A percentile compares a stretch with the other conserved stretches of the same genome.
These are phyloP conservation scores for Vesta saturnalis DNA, from an alignment of 2,888 invertebrate species.

Conservation along the genomic window DNA sequence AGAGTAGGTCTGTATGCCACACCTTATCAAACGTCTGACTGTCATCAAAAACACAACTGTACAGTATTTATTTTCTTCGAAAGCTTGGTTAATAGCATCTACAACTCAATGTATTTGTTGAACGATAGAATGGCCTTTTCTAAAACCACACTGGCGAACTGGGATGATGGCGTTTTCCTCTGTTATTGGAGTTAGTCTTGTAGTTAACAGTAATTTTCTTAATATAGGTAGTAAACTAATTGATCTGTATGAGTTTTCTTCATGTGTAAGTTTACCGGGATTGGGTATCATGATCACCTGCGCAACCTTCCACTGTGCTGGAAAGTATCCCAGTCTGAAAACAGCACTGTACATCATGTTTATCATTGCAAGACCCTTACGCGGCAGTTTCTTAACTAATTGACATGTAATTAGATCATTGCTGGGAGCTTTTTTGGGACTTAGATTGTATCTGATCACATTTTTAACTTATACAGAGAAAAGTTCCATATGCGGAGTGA, in stretches of 20 bases:
- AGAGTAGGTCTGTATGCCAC: no score
- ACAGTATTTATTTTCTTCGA: no score
- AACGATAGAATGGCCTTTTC: neutral
- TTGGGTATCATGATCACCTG: neutral
- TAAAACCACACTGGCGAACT: neutral
- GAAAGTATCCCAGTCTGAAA: no score
- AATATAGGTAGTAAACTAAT: neutral
- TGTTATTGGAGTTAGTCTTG: neutral
- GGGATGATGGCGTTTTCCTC: neutral
- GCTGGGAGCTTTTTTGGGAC: neutral
- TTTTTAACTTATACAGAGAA: slow-evolving; percentile 3
- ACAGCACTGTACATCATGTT: no score
- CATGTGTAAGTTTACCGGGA: neutral
- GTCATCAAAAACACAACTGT: no score
- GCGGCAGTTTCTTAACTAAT: neutral
- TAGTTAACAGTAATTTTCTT: neutral
- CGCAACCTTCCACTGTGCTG: neutral
- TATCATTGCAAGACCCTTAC: no score
- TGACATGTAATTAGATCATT: neutral
- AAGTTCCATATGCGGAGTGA: slow-evolving; percentile 10
- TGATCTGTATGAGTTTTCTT: neutral
- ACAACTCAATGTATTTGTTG: no score
- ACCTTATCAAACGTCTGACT: no score
- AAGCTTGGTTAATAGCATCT: no score
- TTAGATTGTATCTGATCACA: neutral